Conservation (phyloP, 2,797 vertebrate genomes). For the Tamandua tetradactyla region DNA sequence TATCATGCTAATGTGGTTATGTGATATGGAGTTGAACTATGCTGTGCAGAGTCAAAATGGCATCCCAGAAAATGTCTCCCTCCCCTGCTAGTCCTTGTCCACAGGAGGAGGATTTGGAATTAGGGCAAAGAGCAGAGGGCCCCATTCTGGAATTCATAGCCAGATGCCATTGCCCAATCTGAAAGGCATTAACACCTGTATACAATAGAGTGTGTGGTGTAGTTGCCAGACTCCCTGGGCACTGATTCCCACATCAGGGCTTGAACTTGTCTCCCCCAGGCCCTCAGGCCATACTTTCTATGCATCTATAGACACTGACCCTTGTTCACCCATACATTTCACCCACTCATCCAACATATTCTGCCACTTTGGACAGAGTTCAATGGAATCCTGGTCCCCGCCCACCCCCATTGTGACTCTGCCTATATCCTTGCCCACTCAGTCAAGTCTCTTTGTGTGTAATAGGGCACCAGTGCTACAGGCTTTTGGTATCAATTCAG, state of each 20-base stretch:
- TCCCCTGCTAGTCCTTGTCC: not conserved
- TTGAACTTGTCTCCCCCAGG: not conserved
- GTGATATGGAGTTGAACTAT: not conserved
- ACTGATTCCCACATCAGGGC: not conserved
- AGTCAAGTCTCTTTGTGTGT: not conserved
- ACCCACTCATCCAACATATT: not conserved
- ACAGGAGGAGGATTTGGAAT: not conserved
- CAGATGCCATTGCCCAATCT: not conserved
- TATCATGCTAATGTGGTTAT: not conserved
- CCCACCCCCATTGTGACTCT: slow-evolving; percentile 62
- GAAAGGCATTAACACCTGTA: not conserved
- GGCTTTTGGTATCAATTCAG: not conserved
- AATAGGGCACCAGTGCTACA: not conserved
- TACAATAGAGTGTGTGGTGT: not conserved
- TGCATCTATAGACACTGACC: not conserved
- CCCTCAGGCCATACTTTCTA: not conserved
- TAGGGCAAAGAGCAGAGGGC: not conserved
- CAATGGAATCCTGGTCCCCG: slow-evolving; percentile 46
- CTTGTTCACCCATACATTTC: not conserved
- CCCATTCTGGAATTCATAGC: not conserved
- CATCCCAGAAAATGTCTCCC: not conserved
- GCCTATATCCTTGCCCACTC: not conserved
- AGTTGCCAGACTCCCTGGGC: not conserved
- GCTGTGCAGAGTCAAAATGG: not conserved
- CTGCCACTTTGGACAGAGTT: not conserved